Percentiles rank a stretch among this genome's conserved stretches.
These are phyloP conservation scores for Gorsachius magnificus DNA, from an alignment of 2,797 vertebrate species.

Conservation along the genomic window DNA sequence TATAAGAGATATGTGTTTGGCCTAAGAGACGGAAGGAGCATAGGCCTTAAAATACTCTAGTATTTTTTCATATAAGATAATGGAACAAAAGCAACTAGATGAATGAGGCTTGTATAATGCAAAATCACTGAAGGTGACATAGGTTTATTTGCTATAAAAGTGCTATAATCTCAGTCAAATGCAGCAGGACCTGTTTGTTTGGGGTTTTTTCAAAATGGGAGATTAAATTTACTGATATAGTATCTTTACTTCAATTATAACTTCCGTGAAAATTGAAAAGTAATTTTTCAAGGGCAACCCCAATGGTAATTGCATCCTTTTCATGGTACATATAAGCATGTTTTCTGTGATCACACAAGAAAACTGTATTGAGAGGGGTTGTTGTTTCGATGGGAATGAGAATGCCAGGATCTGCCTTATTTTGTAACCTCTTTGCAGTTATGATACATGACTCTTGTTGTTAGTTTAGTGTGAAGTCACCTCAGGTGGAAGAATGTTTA, in stretches of 20 bases:
- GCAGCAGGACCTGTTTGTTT: background rate
- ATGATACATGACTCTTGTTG: background rate
- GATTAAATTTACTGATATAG: background rate
- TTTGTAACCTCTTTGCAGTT: background rate
- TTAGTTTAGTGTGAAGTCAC: background rate
- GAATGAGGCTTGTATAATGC: background rate
- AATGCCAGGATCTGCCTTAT: background rate
- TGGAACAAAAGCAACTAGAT: background rate
- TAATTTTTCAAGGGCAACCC: background rate
- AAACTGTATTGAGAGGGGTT: background rate
- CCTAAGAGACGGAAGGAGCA: background rate
- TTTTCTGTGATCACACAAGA: background rate
- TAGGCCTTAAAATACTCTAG: background rate
- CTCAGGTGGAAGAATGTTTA: background rate
- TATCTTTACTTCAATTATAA: background rate
- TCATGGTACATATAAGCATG: background rate
- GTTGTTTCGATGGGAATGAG: background rate
- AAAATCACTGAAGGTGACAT: background rate
- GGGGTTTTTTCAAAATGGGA: background rate
- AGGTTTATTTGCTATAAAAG: background rate
- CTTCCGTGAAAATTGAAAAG: background rate
- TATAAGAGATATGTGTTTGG: background rate
- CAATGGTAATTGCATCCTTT: background rate
- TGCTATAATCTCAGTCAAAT: background rate
- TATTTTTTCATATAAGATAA: background rate